These are phyloP conservation scores for Leptinotarsa defecta DNA, from an alignment of 1,140 invertebrate genomes.

Conservation along the genomic window DNA sequence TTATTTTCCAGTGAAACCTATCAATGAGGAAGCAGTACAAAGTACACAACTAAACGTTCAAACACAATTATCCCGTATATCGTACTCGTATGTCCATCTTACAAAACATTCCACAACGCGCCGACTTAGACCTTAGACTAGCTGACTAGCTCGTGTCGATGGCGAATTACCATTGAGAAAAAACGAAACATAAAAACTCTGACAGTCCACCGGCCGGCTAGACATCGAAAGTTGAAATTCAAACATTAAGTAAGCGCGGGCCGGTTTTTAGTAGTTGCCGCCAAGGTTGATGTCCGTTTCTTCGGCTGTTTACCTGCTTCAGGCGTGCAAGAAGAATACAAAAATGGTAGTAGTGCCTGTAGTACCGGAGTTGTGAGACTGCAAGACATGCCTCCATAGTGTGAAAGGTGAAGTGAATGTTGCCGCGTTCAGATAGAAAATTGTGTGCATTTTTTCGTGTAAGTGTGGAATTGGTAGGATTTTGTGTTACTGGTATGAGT, in stretches of 20 bases:
- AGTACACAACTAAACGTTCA: neutral
- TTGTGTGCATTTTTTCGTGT: neutral
- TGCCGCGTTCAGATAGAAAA: neutral
- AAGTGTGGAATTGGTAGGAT: neutral
- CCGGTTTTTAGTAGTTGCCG: conserved; percentile 1
- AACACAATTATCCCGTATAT: neutral
- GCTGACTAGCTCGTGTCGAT: neutral
- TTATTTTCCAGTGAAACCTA: neutral
- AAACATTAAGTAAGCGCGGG: conserved; percentile 1
- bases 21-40: conserved; percentile 2
- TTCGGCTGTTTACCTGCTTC: conserved; percentile 26
- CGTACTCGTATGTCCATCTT: neutral
- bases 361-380: neutral
- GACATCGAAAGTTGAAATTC: neutral
- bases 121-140: neutral
- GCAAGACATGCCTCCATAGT: conserved; percentile 15
- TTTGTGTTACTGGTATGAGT: neutral
- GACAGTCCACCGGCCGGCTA: conserved; percentile 8
- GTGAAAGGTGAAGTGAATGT: conserved; percentile 9
- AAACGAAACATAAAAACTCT: neutral
- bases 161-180: neutral
- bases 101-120: neutral
- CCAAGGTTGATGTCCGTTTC: conserved; percentile 26
- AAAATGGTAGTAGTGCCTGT: conserved; percentile 16
- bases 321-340: conserved; percentile 20